Conservation (phyloP, 2,888 invertebrate species). For the Oscheius sp. region DNA sequence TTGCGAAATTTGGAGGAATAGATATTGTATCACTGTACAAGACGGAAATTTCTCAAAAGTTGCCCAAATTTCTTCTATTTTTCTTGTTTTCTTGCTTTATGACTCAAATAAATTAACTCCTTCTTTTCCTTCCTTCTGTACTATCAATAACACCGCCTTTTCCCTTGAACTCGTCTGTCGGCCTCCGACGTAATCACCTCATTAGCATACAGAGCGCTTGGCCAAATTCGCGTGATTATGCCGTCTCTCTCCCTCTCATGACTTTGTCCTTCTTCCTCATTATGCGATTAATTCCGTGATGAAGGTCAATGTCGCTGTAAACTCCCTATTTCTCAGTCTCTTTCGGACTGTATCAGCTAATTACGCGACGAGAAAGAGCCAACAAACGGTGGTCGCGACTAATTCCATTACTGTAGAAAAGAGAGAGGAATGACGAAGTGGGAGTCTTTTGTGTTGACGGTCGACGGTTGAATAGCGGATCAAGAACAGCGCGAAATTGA, state of each 20-base stretch:
- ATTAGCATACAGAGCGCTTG: slow-evolving; percentile 20
- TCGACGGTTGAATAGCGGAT: slow-evolving; percentile 1
- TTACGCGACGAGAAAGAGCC: not conserved
- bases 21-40: no score
- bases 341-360: slow-evolving; percentile 18
- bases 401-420: not conserved
- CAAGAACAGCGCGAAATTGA: slow-evolving; percentile 1
- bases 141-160: not conserved
- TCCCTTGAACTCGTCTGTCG: slow-evolving; percentile 18
- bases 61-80: no score
- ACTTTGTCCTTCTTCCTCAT: slow-evolving; percentile 1
- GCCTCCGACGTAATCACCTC: slow-evolving; percentile 23
- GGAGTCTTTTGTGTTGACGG: not conserved
- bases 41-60: no score
- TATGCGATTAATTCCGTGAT: slow-evolving; percentile 21
- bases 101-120: no score
- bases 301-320: not conserved
- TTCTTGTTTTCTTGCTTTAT: no score
- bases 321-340: not conserved
- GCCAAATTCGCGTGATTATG: slow-evolving; percentile 1
- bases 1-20: no score
- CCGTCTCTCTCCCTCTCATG: not conserved
- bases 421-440: slow-evolving; percentile 1
- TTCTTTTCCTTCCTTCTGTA: not conserved
- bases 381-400: no score